phyloP scores from a whole-genome alignment of 2,888 invertebrate species.

The Anthophora plumipes region DNA sequence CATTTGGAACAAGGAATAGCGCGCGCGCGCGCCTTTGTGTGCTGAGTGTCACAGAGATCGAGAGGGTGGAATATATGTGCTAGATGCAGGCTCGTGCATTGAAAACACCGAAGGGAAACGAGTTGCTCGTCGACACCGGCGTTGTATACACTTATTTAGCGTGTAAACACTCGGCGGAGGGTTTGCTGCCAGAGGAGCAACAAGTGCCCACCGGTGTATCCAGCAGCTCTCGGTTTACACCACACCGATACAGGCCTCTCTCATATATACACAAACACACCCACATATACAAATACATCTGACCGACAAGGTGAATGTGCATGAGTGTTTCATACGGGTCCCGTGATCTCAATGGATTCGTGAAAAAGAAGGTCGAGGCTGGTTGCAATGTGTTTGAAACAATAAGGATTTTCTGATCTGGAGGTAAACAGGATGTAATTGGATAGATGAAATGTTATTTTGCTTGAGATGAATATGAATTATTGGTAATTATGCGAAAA shows the following conservation, averaged over 20 bases:
- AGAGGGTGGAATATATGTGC: slow-evolving; percentile 6
- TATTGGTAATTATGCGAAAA: neutral
- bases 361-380: neutral
- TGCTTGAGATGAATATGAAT: neutral
- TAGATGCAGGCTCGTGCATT: slow-evolving; percentile 31
- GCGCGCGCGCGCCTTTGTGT: slow-evolving; percentile 1
- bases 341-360: neutral
- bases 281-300: too few relatives aligned
- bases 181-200: slow-evolving; percentile 80
- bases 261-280: too few relatives aligned
- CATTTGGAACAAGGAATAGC: slow-evolving; percentile 1
- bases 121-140: slow-evolving; percentile 49
- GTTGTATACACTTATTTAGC: slow-evolving; percentile 79
- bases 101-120: slow-evolving; percentile 55
- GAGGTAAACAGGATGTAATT: neutral
- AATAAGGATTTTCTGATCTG: neutral
- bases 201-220: slow-evolving; percentile 75
- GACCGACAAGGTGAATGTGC: slow-evolving; percentile 32
- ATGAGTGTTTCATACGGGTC: slow-evolving; percentile 28
- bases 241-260: slow-evolving; percentile 45
- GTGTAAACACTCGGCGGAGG: slow-evolving; percentile 79
- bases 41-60: slow-evolving; percentile 24
- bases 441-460: neutral
- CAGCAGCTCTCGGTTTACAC: slow-evolving; percentile 61
- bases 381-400: neutral